Conservation (phyloP, 2,113 vertebrate genomes). For the Phalacrocorax pelagicus region DNA sequence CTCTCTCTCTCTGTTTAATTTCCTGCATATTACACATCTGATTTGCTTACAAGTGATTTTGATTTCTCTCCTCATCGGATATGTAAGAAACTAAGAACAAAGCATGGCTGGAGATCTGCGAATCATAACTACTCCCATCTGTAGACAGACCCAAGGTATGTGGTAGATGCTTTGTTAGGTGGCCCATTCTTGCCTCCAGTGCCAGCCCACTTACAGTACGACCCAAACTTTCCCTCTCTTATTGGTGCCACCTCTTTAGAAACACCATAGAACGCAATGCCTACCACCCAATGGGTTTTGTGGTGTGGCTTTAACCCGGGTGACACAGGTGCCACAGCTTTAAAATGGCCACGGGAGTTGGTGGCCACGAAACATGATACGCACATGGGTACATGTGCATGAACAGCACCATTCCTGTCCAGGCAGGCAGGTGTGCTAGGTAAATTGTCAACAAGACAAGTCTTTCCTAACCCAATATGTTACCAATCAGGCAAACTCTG, state of each 20-base stretch:
- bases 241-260: not conserved
- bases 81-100: not conserved
- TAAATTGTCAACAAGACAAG: slow-evolving; percentile 20
- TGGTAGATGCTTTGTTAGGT: not conserved
- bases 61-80: not conserved
- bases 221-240: not conserved
- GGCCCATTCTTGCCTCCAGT: not conserved
- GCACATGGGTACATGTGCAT: not conserved
- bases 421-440: not conserved
- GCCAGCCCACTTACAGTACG: fast-evolving
- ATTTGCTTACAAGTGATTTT: not conserved
- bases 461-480: slow-evolving; percentile 37
- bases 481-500: slow-evolving; percentile 31
- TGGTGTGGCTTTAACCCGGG: fast-evolving
- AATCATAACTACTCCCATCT: not conserved
- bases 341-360: not conserved
- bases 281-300: not conserved
- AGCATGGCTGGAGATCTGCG: not conserved
- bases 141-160: not conserved
- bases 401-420: not conserved
- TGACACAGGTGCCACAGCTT: not conserved
- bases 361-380: fast-evolving
- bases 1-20: not conserved
- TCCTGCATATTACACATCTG: not conserved
- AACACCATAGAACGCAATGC: not conserved